phyloP scores from a whole-genome alignment of 2,888 invertebrate species.

The Phasia obesa region DNA sequence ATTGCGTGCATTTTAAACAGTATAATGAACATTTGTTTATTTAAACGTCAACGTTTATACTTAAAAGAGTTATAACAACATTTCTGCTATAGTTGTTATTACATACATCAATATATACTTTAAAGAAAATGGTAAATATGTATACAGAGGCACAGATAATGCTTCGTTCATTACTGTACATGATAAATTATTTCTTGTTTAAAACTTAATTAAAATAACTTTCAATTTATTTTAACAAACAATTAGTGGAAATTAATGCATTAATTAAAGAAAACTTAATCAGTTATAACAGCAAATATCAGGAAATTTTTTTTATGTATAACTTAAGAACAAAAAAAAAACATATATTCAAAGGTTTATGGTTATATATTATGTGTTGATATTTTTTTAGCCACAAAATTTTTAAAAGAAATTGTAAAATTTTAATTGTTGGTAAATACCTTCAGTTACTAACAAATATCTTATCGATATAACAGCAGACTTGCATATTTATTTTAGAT shows the following conservation, averaged over 20 bases:
- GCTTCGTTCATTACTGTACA: background rate
- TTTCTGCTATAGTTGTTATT: slow-evolving; percentile 23
- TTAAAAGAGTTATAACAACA: slow-evolving; percentile 48
- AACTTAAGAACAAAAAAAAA: too few species aligned
- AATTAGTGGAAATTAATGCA: background rate
- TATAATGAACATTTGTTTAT: slow-evolving; percentile 59
- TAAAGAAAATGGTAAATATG: background rate
- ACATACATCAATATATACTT: background rate
- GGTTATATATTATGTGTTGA: too few species aligned
- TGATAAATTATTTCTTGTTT: slow-evolving; percentile 12
- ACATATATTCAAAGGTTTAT: too few species aligned
- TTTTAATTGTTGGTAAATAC: too few species aligned
- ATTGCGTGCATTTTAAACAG: slow-evolving; percentile 69
- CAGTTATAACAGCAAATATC: too few species aligned
- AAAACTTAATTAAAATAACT: slow-evolving; percentile 17
- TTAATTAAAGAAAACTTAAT: background rate
- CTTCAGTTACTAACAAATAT: too few species aligned
- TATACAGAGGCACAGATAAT: slow-evolving; percentile 7
- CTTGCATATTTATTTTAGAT: too few species aligned
- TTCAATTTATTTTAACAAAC: background rate
- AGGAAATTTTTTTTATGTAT: too few species aligned
- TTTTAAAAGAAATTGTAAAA: too few species aligned
- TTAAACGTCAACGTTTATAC: slow-evolving; percentile 53
- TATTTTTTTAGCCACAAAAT: too few species aligned
- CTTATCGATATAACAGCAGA: too few species aligned